phyloP scores from a whole-genome alignment of 1,140 invertebrate genomes.

The Pantala flavescens region DNA sequence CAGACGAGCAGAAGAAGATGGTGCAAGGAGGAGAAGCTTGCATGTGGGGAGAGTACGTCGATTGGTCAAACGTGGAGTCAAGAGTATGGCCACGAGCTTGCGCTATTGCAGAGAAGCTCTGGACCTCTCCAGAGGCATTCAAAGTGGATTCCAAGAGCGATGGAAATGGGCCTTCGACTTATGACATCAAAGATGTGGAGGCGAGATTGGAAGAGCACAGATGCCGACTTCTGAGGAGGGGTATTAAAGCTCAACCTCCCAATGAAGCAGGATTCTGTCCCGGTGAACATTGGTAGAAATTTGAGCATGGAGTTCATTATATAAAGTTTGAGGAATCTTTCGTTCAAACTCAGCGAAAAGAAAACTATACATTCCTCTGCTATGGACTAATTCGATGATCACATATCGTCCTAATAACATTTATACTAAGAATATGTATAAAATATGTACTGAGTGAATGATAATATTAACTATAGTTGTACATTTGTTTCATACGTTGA shows the following conservation, averaged over 20 bases:
- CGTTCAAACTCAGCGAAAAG: too few relatives aligned
- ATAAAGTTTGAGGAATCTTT: too few relatives aligned
- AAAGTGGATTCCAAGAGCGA: not conserved
- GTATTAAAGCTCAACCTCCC: not conserved
- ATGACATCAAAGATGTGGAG: constrained; percentile 20
- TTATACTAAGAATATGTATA: too few relatives aligned
- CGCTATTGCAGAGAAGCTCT: constrained; percentile 50
- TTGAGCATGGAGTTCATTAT: too few relatives aligned
- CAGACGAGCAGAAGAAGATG: constrained; percentile 15
- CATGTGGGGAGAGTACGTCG: constrained; percentile 52
- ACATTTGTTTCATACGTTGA: too few relatives aligned
- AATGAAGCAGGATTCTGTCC: constrained; percentile 16
- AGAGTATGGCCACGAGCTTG: constrained; percentile 42
- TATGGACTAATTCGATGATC: too few relatives aligned
- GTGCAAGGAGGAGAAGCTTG: constrained; percentile 45
- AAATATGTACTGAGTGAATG: too few relatives aligned
- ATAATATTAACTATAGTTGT: too few relatives aligned
- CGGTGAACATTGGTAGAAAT: not conserved
- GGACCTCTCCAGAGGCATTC: constrained; percentile 31
- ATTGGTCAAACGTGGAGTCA: constrained; percentile 37
- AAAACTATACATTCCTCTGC: too few relatives aligned
- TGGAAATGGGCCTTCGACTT: constrained; percentile 1
- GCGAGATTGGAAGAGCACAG: constrained; percentile 42
- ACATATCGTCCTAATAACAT: too few relatives aligned
- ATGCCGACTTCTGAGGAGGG: constrained; percentile 25